These are phyloP conservation scores for Melanotus villosus DNA, from an alignment of 2,888 invertebrate genomes.

Conservation along the genomic window DNA sequence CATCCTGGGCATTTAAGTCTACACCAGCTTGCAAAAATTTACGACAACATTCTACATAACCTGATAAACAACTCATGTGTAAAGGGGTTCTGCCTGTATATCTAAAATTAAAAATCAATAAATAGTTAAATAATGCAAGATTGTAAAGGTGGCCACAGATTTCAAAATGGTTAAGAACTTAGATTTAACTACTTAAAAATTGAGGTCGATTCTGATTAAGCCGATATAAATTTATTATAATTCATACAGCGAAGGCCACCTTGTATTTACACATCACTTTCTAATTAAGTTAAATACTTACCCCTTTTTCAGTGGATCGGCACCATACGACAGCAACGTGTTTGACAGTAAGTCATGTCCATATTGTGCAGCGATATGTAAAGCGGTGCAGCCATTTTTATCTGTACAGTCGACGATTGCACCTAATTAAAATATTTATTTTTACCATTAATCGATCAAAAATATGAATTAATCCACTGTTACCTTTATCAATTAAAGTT, in stretches of 20 bases:
- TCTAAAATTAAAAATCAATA: conserved; percentile 54
- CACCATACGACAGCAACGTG: conserved; percentile 69
- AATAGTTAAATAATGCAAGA: no score
- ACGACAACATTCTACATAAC: conserved; percentile 75
- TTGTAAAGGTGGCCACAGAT: no score
- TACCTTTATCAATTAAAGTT: conserved; percentile 74
- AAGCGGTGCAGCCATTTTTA: conserved; percentile 74
- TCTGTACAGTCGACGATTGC: conserved; percentile 72
- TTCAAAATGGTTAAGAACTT: no score
- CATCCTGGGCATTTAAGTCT: conserved; percentile 73
- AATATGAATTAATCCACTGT: conserved; percentile 25
- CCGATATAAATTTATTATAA: no score
- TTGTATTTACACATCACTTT: no score
- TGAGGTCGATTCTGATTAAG: no score
- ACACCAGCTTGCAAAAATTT: conserved; percentile 71
- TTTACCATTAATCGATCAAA: not conserved
- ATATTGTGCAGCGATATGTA: conserved; percentile 76
- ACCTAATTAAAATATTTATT: conserved; percentile 58
- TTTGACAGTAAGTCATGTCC: conserved; percentile 73
- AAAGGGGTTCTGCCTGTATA: conserved; percentile 73
- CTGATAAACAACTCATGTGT: conserved; percentile 75
- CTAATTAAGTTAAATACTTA: conserved; percentile 51
- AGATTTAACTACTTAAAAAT: no score
- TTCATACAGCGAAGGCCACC: no score
- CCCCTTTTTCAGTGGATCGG: conserved; percentile 69